Conservation (phyloP, 2,113 vertebrate genomes). For the Toxotes jaculatrix region DNA sequence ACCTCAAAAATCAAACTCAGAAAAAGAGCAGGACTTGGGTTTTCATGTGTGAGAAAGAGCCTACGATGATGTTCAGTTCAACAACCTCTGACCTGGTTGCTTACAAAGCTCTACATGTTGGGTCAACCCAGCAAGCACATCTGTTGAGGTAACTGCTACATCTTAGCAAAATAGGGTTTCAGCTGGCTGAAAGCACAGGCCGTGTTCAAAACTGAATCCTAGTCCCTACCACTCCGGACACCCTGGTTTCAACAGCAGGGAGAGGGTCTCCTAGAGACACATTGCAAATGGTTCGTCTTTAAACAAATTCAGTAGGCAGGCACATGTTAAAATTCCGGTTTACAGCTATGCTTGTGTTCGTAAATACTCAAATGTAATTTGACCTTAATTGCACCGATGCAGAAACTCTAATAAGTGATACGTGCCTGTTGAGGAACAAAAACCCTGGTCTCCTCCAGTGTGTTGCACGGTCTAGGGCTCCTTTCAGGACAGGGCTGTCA, state of each 20-base stretch:
- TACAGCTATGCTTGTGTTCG: constrained; percentile 17
- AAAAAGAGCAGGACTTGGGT: neutral
- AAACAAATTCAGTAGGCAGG: constrained; percentile 71
- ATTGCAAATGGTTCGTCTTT: constrained; percentile 23
- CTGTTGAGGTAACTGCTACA: constrained; percentile 94
- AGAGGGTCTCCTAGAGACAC: constrained; percentile 25
- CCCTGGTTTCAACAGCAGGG: constrained; percentile 29
- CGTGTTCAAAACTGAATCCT: constrained; percentile 38
- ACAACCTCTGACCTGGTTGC: neutral
- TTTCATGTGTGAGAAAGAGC: constrained; percentile 1
- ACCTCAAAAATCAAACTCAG: neutral
- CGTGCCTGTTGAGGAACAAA: constrained; percentile 62
- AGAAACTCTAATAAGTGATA: constrained; percentile 46
- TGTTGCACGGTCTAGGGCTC: constrained; percentile 58
- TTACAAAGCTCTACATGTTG: neutral
- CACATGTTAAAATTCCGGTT: constrained; percentile 46
- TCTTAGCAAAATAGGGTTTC: constrained; percentile 87
- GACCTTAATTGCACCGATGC: constrained; percentile 34
- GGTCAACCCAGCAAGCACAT: constrained; percentile 83
- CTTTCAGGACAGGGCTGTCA: constrained; percentile 55
- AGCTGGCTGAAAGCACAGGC: constrained; percentile 69
- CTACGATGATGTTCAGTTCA: neutral
- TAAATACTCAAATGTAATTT: constrained; percentile 44
- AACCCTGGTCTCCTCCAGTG: constrained; percentile 70
- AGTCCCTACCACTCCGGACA: constrained; percentile 24